Evolutionary conservation across 2,113 vertebrate species (phyloP), one percentile per base, ranked within the genome.

Genomic region (Notothenia coriiceps): DNA sequence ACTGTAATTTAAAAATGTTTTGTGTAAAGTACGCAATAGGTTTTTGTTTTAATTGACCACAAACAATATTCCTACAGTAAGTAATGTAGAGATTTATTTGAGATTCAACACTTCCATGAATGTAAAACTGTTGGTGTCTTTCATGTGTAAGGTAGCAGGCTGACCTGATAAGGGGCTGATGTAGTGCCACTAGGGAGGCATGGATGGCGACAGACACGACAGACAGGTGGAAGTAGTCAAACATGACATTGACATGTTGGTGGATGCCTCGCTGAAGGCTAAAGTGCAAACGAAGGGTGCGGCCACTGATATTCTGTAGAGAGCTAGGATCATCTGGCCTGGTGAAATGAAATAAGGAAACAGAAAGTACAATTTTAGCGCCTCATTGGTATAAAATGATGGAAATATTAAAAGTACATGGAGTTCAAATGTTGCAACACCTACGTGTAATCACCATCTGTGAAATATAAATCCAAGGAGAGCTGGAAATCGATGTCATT

Each of bases 201-300:
- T 99, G 98, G 85, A 99, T 93, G 84, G 96, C 95, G 81, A 99
- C 94, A 0, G 98, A 98, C 82, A 99, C 94, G 89, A 99, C 98
- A 17, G 97, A 98, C 68, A 99, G 96, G 91, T 99, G 98, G 94
- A 99, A 99, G 91, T 99, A 99, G 95, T 99, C 98, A 93, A 99
- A 99, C 98, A 99, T 99, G 73, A 99, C 96, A 86, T 99, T 99
- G 89, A 97, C 94, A 0, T 99, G 97, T 92, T 99, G 98, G 93
- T 99, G 98, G 95, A 99, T 96, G 93, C 98, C 98, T 92, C 93
- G 94, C 63, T 96, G 96, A 84, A 97, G 96, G 92, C 95, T 98
- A 94, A 98, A 98, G 96, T 99, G 98, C 96, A 99, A 94, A 94
- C 96, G 98, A 83, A 99, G 92, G 18, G 95, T 96, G 85, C 98